Evolutionary conservation across 1,140 invertebrate genomes (phyloP).

Genomic region (Antheraea mylitta): DNA sequence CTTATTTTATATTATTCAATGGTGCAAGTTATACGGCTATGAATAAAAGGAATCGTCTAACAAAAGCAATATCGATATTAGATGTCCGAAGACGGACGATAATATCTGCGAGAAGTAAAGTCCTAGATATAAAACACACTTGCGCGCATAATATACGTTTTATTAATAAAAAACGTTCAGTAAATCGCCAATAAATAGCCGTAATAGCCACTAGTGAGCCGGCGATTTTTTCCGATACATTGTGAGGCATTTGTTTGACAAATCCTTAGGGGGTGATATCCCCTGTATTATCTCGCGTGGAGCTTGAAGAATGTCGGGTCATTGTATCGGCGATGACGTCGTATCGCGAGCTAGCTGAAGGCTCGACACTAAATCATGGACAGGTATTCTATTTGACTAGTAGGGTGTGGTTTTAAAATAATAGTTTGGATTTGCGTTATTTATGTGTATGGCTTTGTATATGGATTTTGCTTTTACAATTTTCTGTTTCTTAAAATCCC

Average conservation of each 20-base stretch:
- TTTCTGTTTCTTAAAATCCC: background rate
- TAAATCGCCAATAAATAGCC: slow-evolving; percentile 75
- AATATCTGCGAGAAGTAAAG: slow-evolving; percentile 66
- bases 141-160: slow-evolving; percentile 77
- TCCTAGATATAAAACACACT: slow-evolving; percentile 74
- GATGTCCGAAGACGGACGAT: slow-evolving; percentile 75
- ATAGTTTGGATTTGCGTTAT: slow-evolving; percentile 39
- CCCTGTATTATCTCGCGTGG: slow-evolving; percentile 59
- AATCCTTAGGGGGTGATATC: slow-evolving; percentile 73
- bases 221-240: slow-evolving; percentile 58
- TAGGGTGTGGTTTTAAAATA: slow-evolving; percentile 30
- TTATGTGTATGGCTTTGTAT: slow-evolving; percentile 21
- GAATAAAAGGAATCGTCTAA: slow-evolving; percentile 30
- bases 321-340: slow-evolving; percentile 68
- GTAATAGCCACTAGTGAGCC: slow-evolving; percentile 70
- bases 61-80: slow-evolving; percentile 61
- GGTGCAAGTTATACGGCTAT: slow-evolving; percentile 10
- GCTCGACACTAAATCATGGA: slow-evolving; percentile 59
- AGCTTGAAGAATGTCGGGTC: slow-evolving; percentile 69
- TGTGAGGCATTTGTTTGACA: slow-evolving; percentile 72
- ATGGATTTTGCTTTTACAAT: background rate
- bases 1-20: background rate
- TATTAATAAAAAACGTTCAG: slow-evolving; percentile 76
- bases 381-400: slow-evolving; percentile 52
- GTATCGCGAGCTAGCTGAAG: slow-evolving; percentile 57